These are phyloP conservation scores for Antedon bifida DNA, from an alignment of 35 echinoderm and acorn worm genomes.

Conservation along the genomic window DNA sequence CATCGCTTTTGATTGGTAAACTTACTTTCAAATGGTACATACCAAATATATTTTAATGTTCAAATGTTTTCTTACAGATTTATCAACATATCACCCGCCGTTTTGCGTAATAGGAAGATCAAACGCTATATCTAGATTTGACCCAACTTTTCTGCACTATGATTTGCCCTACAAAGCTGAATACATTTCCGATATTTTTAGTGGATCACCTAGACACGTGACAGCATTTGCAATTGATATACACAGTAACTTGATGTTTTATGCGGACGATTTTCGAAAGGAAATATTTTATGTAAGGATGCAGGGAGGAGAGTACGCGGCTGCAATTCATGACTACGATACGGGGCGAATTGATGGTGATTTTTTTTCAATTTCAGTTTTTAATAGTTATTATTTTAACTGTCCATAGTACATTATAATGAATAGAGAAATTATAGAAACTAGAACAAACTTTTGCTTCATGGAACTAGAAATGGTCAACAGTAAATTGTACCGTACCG, in stretches of 20 bases:
- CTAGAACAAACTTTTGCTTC: too few species aligned
- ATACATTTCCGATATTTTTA: not conserved
- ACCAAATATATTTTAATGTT: too few species aligned
- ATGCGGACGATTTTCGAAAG: not conserved
- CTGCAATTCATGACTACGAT: not conserved
- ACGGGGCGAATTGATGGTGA: not conserved
- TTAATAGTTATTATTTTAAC: too few species aligned
- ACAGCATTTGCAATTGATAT: not conserved
- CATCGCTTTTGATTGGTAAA: too few species aligned
- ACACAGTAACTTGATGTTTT: not conserved
- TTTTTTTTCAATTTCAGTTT: too few species aligned
- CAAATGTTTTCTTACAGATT: too few species aligned
- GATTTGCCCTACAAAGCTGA: not conserved
- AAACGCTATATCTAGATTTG: not conserved
- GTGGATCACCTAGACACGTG: not conserved
- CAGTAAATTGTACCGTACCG: too few species aligned
- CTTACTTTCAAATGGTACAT: too few species aligned
- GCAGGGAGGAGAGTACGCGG: not conserved
- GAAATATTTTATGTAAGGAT: not conserved
- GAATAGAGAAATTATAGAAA: too few species aligned
- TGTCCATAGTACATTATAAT: too few species aligned
- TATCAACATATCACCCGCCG: not conserved
- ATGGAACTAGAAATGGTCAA: too few species aligned
- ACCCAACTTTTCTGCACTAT: not conserved
- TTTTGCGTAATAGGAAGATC: not conserved